Conservation (phyloP, 2,797 vertebrate species). For the Podarcis siculus region DNA sequence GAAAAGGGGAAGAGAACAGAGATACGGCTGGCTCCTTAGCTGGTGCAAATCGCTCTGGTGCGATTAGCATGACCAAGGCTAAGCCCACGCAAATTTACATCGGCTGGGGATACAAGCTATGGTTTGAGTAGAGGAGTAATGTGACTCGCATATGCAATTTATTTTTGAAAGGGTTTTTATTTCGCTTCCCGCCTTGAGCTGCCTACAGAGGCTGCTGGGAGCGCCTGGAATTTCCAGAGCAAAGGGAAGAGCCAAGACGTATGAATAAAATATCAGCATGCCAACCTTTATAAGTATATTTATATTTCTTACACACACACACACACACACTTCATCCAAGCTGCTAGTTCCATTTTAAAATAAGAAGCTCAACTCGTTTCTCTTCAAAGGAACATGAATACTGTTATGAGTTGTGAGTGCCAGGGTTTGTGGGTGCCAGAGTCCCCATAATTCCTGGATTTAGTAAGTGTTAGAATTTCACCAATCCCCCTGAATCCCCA, state of each 20-base stretch:
- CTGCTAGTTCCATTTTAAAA: slow-evolving; percentile 70
- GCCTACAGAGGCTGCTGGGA: slow-evolving; percentile 54
- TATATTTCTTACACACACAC: not conserved
- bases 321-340: slow-evolving; percentile 31
- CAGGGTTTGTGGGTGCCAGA: too few species aligned
- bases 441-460: too few species aligned
- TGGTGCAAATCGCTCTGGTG: not conserved
- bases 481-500: slow-evolving; percentile 30
- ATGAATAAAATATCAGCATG: slow-evolving; percentile 75
- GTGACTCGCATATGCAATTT: slow-evolving; percentile 73
- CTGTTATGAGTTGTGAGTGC: not conserved
- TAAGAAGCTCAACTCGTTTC: slow-evolving; percentile 58
- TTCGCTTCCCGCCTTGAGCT: slow-evolving; percentile 63
- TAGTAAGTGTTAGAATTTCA: too few species aligned
- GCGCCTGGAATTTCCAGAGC: slow-evolving; percentile 72
- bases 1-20: not conserved
- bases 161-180: slow-evolving; percentile 65
- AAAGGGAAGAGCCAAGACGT: slow-evolving; percentile 67
- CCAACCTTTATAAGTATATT: slow-evolving; percentile 51
- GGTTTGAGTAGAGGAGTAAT: slow-evolving; percentile 58
- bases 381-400: slow-evolving; percentile 50
- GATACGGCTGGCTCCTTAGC: not conserved
- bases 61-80: slow-evolving; percentile 6
- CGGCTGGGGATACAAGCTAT: slow-evolving; percentile 38
- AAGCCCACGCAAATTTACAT: not conserved